These are phyloP conservation scores for Argyra leucocephala DNA, from an alignment of 2,888 invertebrate species.

Conservation along the genomic window DNA sequence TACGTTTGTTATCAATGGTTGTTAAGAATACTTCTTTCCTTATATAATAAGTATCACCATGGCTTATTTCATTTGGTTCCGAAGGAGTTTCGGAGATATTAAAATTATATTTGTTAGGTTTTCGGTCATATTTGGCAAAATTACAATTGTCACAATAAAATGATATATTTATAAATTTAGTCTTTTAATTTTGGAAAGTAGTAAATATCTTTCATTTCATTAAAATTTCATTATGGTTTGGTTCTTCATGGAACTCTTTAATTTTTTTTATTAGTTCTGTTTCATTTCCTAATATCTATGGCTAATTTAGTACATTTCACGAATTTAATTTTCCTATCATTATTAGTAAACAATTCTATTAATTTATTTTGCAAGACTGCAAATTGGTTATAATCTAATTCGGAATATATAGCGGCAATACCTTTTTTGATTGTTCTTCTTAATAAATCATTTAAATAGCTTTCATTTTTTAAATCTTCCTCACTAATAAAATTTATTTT, in stretches of 20 bases:
- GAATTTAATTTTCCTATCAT: constrained; percentile 10
- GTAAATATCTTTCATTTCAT: neutral
- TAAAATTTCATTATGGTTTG: constrained; percentile 13
- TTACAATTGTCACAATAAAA: constrained; percentile 13
- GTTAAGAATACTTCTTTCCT: no score
- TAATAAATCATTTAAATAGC: constrained; percentile 2
- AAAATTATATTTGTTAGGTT: neutral
- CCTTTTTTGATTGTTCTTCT: constrained; percentile 14
- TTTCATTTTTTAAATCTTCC: constrained; percentile 7
- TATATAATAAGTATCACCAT: no score
- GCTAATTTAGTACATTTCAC: constrained; percentile 8
- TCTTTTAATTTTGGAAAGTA: constrained; percentile 7
- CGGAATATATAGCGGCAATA: constrained; percentile 12
- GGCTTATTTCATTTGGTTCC: no score
- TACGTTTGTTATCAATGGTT: no score
- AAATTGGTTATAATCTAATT: constrained; percentile 11
- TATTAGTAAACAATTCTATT: constrained; percentile 8
- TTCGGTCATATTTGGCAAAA: neutral
- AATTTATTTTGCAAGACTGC: constrained; percentile 15
- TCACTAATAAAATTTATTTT: constrained; percentile 13
- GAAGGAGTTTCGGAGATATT: no score
- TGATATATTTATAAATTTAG: constrained; percentile 9
- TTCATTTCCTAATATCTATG: neutral
- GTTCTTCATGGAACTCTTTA: neutral
- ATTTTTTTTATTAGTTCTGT: constrained; percentile 14